Percentiles rank a stretch among this genome's conserved stretches.
phyloP scores from a whole-genome alignment of 1,140 invertebrate genomes.

The Thaumatotibia leucotreta region DNA sequence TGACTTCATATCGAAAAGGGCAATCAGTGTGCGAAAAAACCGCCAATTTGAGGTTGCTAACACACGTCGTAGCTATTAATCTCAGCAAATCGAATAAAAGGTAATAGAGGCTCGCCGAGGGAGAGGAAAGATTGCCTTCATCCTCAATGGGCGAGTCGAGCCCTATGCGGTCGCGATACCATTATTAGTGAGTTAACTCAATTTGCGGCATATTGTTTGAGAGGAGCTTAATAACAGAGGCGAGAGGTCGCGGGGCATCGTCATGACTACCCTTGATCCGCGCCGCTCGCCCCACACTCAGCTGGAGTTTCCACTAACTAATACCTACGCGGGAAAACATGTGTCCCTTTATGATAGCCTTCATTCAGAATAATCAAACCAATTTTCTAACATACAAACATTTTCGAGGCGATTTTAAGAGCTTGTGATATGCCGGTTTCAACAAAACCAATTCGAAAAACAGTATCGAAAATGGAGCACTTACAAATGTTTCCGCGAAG shows the following conservation, averaged over 20 bases:
- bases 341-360: conserved; percentile 11
- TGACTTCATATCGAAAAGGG: conserved; percentile 22
- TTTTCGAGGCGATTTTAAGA: neutral
- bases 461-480: neutral
- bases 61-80: conserved; percentile 64
- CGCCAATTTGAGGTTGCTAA: conserved; percentile 26
- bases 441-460: neutral
- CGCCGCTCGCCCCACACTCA: conserved; percentile 25
- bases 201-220: conserved; percentile 75
- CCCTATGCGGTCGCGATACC: conserved; percentile 59
- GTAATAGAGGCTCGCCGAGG: conserved; percentile 45
- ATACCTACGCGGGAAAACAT: conserved; percentile 15
- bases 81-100: conserved; percentile 68
- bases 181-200: conserved; percentile 76
- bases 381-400: neutral
- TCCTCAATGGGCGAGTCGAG: conserved; percentile 50
- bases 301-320: conserved; percentile 21
- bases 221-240: conserved; percentile 70
- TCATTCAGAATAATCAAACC: conserved; percentile 3
- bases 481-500: conserved; percentile 27
- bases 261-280: conserved; percentile 62
- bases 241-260: conserved; percentile 55
- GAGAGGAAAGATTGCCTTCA: conserved; percentile 54
- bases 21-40: conserved; percentile 24
- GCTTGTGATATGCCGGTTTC: neutral